Conservation (phyloP, 2,888 invertebrate species). For the Himalopsyche kuldschensis region DNA sequence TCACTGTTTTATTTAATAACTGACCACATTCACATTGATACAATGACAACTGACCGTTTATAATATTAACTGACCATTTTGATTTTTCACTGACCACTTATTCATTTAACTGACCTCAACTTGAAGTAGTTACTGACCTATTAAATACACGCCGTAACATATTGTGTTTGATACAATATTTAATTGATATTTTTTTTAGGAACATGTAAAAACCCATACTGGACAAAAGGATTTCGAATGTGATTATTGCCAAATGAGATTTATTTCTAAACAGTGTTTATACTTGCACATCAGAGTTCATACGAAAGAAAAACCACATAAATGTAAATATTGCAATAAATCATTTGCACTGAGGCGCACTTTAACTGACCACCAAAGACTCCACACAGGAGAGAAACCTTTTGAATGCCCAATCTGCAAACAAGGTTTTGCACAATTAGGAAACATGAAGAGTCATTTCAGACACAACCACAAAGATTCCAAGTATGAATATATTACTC, state of each 20-base stretch:
- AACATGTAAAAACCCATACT: not conserved
- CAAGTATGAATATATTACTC: not conserved
- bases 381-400: not conserved
- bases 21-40: too few species aligned
- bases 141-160: too few species aligned
- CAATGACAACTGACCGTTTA: too few species aligned
- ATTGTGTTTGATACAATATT: too few species aligned
- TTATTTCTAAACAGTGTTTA: not conserved
- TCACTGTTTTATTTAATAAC: too few species aligned
- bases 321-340: not conserved
- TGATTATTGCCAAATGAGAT: not conserved
- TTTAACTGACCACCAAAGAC: not conserved
- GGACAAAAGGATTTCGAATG: not conserved
- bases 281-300: not conserved
- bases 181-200: not conserved
- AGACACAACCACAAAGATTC: not conserved
- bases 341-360: not conserved
- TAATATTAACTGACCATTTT: too few species aligned
- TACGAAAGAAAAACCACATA: not conserved
- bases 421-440: not conserved
- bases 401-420: not conserved
- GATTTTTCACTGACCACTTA: too few species aligned
- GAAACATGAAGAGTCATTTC: not conserved
- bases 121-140: too few species aligned
- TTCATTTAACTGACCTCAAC: too few species aligned